Evolutionary conservation across 2,113 vertebrate genomes (phyloP).

Genomic region (Scolopax mira): DNA sequence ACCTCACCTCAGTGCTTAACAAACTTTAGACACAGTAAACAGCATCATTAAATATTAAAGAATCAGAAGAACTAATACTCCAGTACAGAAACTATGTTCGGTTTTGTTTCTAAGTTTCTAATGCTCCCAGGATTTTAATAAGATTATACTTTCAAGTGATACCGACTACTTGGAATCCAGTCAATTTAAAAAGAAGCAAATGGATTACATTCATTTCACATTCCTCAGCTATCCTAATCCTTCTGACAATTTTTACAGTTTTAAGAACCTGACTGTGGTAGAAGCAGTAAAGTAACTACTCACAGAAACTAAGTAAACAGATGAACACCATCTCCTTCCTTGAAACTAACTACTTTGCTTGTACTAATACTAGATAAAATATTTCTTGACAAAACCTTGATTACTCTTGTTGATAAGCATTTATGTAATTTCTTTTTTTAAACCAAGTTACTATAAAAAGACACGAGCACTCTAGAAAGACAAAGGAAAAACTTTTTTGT

Average conservation of each 20-base stretch:
- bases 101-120: slow-evolving; percentile 5
- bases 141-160: slow-evolving; percentile 44
- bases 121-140: not conserved
- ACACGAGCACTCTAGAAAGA: not conserved
- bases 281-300: not conserved
- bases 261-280: not conserved
- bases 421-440: not conserved
- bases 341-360: not conserved
- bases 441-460: slow-evolving; percentile 20
- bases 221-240: slow-evolving; percentile 42
- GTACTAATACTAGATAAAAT: not conserved
- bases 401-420: not conserved
- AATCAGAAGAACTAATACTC: not conserved
- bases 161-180: slow-evolving; percentile 9
- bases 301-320: not conserved
- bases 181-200: slow-evolving; percentile 5
- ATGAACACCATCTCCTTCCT: not conserved
- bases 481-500: not conserved
- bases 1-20: not conserved
- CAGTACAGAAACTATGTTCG: not conserved
- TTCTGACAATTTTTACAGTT: slow-evolving; percentile 6
- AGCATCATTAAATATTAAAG: not conserved
- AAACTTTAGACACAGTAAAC: not conserved
- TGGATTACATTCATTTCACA: slow-evolving; percentile 45
- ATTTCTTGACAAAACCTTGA: not conserved